A percentile compares a stretch with the other conserved stretches of the same genome.
phyloP scores from a whole-genome alignment of 2,797 vertebrate species.

The Myotis planiceps region DNA sequence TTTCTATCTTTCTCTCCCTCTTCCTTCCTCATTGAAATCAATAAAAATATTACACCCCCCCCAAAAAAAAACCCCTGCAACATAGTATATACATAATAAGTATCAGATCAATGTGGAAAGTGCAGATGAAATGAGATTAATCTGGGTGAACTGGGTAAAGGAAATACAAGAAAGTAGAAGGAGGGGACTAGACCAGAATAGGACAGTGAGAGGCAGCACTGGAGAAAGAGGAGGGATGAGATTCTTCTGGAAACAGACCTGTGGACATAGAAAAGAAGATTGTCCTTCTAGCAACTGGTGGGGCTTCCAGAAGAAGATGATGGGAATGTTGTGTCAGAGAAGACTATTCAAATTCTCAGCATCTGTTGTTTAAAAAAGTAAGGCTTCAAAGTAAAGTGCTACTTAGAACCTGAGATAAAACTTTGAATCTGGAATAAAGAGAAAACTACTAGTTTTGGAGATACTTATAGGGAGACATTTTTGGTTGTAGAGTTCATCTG shows the following conservation, averaged over 20 bases:
- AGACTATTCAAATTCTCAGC: neutral
- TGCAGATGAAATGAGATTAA: neutral
- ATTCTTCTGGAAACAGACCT: neutral
- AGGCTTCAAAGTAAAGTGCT: neutral
- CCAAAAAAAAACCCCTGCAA: neutral
- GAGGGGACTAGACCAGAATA: neutral
- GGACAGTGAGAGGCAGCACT: neutral
- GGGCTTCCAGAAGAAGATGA: neutral
- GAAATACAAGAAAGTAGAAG: neutral
- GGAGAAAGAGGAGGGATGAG: neutral
- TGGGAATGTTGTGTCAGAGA: neutral
- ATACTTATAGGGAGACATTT: neutral
- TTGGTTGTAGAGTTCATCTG: neutral
- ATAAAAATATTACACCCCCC: too few species aligned
- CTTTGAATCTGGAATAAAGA: neutral
- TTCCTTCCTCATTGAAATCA: too few species aligned
- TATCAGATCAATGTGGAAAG: neutral
- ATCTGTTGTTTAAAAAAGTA: neutral
- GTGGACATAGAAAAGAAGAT: neutral
- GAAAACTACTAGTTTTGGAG: neutral
- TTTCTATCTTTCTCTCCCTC: too few species aligned
- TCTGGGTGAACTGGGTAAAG: neutral
- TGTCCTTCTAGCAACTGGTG: neutral
- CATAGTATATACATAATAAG: neutral
- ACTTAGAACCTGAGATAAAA: neutral